Base-by-base conservation (phyloP, 2,888 invertebrate genomes). In the Lochmaea capreae region DNA sequence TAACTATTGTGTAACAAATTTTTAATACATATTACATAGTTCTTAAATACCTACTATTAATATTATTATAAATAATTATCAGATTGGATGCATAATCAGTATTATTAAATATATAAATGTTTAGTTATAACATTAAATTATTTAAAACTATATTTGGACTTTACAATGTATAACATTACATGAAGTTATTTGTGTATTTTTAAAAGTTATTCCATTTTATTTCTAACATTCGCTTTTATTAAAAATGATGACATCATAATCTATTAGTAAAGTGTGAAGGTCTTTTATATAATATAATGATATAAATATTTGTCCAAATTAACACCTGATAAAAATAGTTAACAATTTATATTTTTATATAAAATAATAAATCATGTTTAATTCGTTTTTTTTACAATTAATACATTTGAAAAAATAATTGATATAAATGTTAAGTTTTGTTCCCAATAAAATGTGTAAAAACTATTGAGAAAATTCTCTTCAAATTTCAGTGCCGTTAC, bases 401-500 rank as follows among this genome's bases (percentile, higher is more conserved):
- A 33, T 33, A 39, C 8, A 39, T 39, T 39, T 39, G 1, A 1
- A 39, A 39, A 39, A 8, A 39, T 39, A 8, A 33, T 33, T 33
- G 33, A 39, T 39, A 39, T 39, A 39, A 5, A 39, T 39, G 8
- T 39, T 39, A 39, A 39, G 33, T 39, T 6, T 39, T 39, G 9
- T 39, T 39, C 8, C 9, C 33, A 9, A 39, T 9, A 5, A 39
- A 39, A 39, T 39, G 33, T 4, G 33, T 39, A 39, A 39, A 39
- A 39, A 39, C 1, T 39, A 39, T 39, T 39, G 33, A 39, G 33
- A 2, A 8, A 39, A 39, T 39, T 39, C 33, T 9, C 8, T 39
- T 39, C 33, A 39, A 8, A 39, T 82, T 83, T 59, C 72, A 86
- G 86, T 77, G 49, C 79, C 18, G 71, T 81, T 52, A 80, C 83